Evolutionary conservation across 1,140 invertebrate genomes (phyloP), one percentile per base, ranked within the genome.

Genomic region (Nylanderia fulva): DNA sequence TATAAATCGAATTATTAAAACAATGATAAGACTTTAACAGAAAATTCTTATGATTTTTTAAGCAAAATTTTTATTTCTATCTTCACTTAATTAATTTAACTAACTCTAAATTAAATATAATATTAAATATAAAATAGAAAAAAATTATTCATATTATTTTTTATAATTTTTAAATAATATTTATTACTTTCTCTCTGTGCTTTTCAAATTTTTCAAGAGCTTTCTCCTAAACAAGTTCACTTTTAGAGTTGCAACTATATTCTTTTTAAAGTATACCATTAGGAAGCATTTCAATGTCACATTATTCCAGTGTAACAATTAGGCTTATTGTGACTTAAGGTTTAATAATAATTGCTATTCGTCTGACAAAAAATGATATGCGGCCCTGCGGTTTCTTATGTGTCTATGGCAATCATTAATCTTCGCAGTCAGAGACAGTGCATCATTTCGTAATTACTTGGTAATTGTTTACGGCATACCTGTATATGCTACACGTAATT

Each of bases 401-500:
- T 3, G 75, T 66, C 15, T 36, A 29, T 45, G 75, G 36, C 75
- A 68, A 66, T 68, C 42, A 68, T 79, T 68, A 68, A 79, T 79
- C 42, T 79, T 29, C 8, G 13, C 24, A 13, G 66, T 24, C 1
- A 42, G 42, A 39, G 61, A 68, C 61, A 79, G 21, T 42, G 61
- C 66, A 79, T 79, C 21, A 79, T 77, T 66, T 77, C 42, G 66
- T 79, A 79, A 79, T 79, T 79, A 68, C 7, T 24, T 21, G 13
- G 27, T 79, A 79, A 66, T 77, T 66, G 29, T 77, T 77, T 77
- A 52, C n/a, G 42, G 66, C 60, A 66, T 27, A n/a, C n/a, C n/a
- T n/a, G n/a, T n/a, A 4, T 52, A 66, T 9, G 2, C 18, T 45
- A 29, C 15, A 15, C 9, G n/a, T 29, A 45, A 76, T 45, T 11